Conservation (phyloP, 1,140 invertebrate genomes). For the Cherax destructor region DNA sequence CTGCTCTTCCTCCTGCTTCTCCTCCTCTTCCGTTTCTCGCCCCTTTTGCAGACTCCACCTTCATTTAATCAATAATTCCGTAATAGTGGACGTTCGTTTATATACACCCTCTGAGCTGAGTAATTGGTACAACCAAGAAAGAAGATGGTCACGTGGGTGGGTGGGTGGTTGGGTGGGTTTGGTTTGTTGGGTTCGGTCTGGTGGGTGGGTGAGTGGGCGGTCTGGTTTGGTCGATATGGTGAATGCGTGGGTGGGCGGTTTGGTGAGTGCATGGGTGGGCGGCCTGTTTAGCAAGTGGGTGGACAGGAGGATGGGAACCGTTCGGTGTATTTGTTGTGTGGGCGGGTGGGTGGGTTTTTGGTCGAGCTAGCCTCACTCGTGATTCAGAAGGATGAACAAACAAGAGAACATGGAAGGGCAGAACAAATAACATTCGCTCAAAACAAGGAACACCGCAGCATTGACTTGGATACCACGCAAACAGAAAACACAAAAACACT, state of each 20-base stretch:
- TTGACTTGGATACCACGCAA: too few species aligned
- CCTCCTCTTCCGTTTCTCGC: neutral
- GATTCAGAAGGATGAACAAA: too few species aligned
- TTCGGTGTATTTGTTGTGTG: too few species aligned
- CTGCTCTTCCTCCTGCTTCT: neutral
- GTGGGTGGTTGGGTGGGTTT: neutral
- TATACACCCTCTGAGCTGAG: slow-evolving; percentile 18
- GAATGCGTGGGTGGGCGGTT: too few species aligned
- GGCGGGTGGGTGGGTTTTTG: too few species aligned
- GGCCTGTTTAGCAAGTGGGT: too few species aligned
- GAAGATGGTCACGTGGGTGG: slow-evolving; percentile 1
- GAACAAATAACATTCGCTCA: too few species aligned
- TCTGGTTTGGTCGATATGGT: neutral
- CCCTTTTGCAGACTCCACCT: slow-evolving; percentile 29
- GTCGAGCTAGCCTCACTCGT: too few species aligned
- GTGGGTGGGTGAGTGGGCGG: neutral
- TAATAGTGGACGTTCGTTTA: slow-evolving; percentile 34
- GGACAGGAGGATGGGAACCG: too few species aligned
- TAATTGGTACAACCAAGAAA: slow-evolving; percentile 31
- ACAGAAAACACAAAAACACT: too few species aligned
- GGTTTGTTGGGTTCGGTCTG: neutral
- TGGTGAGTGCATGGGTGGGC: neutral
- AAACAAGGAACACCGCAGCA: too few species aligned
- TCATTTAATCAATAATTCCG: slow-evolving; percentile 66
- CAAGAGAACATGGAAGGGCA: too few species aligned